Conservation (phyloP, 2,888 invertebrate species). For the Spatulosminthurus flaviceps region DNA sequence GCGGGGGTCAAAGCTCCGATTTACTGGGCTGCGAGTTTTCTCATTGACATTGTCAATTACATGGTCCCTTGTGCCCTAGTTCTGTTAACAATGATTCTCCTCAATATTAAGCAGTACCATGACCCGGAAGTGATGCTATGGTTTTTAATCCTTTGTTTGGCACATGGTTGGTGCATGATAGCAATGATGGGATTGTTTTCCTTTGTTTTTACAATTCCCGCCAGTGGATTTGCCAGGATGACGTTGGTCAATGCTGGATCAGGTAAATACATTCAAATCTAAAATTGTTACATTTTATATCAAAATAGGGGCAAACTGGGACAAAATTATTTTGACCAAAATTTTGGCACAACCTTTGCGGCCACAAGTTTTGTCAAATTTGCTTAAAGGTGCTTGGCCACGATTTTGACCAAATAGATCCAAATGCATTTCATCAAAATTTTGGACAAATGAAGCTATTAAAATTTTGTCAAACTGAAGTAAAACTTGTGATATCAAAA, state of each 20-base stretch:
- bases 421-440: too few species aligned
- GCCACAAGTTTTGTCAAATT: too few species aligned
- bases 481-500: too few species aligned
- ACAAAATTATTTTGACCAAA: too few species aligned
- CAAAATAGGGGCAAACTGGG: too few species aligned
- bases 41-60: constrained; percentile 77
- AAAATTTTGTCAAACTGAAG: too few species aligned
- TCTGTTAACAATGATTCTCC: constrained; percentile 69
- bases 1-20: constrained; percentile 75
- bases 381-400: too few species aligned
- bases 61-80: constrained; percentile 71
- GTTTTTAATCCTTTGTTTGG: constrained; percentile 69
- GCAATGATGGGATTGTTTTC: constrained; percentile 75
- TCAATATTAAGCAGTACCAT: constrained; percentile 55
- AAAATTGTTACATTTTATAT: too few species aligned
- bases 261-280: constrained; percentile 69
- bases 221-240: constrained; percentile 79
- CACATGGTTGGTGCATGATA: constrained; percentile 76
- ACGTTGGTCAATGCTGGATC: constrained; percentile 78
- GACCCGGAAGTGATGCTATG: constrained; percentile 42
- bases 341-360: too few species aligned
- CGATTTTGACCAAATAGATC: too few species aligned
- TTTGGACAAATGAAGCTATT: too few species aligned
- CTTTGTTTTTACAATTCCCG: constrained; percentile 75
- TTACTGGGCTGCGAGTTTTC: constrained; percentile 76